phyloP scores from a whole-genome alignment of 2,113 vertebrate genomes.

The Campylorhamphus procurvoides region DNA sequence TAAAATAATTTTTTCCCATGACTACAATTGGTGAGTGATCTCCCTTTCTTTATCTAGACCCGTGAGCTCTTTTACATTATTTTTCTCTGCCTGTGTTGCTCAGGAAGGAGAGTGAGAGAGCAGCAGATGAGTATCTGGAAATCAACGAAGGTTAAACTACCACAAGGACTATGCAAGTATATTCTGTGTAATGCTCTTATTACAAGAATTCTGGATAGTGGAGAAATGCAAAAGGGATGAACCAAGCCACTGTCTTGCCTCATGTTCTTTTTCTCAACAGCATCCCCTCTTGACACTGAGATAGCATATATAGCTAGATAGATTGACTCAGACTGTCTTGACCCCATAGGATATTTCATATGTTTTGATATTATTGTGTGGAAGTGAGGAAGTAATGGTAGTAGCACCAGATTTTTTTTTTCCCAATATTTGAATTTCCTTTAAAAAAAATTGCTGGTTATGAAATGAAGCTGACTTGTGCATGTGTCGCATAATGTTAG shows the following conservation, averaged over 20 bases:
- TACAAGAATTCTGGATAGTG: background rate
- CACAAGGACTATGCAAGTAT: background rate
- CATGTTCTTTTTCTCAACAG: background rate
- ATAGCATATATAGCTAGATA: background rate
- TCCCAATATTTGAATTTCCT: background rate
- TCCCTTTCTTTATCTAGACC: background rate
- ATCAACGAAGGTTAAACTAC: background rate
- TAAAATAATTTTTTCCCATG: accelerated
- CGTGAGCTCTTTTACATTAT: background rate
- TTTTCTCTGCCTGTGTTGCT: background rate
- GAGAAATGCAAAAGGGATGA: background rate
- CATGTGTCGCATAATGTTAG: background rate
- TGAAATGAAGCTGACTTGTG: background rate
- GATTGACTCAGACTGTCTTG: background rate
- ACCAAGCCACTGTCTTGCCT: background rate
- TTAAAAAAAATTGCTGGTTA: background rate
- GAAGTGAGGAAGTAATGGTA: background rate
- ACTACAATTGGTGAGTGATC: background rate
- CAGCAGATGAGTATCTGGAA: background rate
- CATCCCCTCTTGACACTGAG: background rate
- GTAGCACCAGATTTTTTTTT: background rate
- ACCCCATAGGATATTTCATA: background rate
- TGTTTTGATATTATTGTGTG: background rate
- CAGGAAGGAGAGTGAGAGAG: background rate
- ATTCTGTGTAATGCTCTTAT: background rate